phyloP scores from a whole-genome alignment of 2,888 invertebrate genomes.

The Pandemis corylana region DNA sequence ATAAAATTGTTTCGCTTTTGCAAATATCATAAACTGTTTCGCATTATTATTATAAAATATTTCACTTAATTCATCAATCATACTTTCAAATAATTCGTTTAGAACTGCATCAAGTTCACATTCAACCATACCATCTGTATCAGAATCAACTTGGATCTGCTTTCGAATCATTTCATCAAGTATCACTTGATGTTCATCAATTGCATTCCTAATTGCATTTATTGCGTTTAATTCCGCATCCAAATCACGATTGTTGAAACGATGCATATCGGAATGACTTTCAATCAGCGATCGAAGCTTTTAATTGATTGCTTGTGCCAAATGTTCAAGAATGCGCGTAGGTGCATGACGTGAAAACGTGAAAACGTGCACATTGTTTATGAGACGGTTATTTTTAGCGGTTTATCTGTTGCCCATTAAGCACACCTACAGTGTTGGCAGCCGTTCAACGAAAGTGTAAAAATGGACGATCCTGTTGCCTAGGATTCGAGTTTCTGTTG shows the following conservation, averaged over 20 bases:
- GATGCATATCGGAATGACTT: slow-evolving; percentile 7
- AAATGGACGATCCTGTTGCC: slow-evolving; percentile 69
- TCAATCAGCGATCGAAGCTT: slow-evolving; percentile 35
- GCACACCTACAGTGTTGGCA: slow-evolving; percentile 80
- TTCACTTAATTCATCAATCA: background rate
- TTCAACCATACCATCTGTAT: background rate
- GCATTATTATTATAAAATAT: background rate
- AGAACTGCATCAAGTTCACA: background rate
- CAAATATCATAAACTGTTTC: background rate
- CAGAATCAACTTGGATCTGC: background rate
- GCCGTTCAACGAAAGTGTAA: slow-evolving; percentile 77
- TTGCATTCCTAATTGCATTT: background rate
- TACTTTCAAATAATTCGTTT: background rate
- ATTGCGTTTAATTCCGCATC: slow-evolving; percentile 13
- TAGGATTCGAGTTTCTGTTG: slow-evolving; percentile 58
- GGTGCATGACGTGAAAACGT: slow-evolving; percentile 59
- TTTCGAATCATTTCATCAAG: background rate
- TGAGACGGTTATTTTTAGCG: slow-evolving; percentile 77
- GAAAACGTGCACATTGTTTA: slow-evolving; percentile 76
- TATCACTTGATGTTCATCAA: slow-evolving; percentile 4
- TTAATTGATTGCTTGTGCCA: slow-evolving; percentile 43
- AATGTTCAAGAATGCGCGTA: slow-evolving; percentile 56
- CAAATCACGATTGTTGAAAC: slow-evolving; percentile 16
- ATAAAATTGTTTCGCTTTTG: background rate
- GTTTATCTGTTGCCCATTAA: slow-evolving; percentile 80